Evolutionary conservation across 2,888 invertebrate species (phyloP), one percentile per base, ranked within the genome.

Genomic region (Parnassius mnemosyne): DNA sequence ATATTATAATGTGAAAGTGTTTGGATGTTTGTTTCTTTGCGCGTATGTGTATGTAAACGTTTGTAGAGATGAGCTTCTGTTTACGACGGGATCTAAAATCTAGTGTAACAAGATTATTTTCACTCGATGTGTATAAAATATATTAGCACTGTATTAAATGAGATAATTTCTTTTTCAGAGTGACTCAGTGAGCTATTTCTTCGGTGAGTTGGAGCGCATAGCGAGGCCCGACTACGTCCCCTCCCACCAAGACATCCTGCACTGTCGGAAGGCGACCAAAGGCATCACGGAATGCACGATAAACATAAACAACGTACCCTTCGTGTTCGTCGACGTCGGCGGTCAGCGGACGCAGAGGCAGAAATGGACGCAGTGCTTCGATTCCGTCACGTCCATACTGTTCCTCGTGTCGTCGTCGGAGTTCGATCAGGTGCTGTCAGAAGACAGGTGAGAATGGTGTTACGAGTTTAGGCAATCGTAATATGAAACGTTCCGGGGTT

Each of bases 281-380:
- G 98, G 98, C 77, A 98, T 99, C 79, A 97, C 97, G 66, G 99
- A 99, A 89, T 97, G 97, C 89, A 95, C 95, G 68, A 97, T 99
- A 82, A 95, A 95, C 84, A 98, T 99, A 73, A 96, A 98, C 92
- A 97, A 96, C 84, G 97, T 99, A 83, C 98, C 99, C 71, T 99
- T 99, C 89, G 94, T 96, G 76, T 97, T 98, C 88, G 97, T 98
- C 68, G 98, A 98, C 87, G 98, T 98, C 61, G 98, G 99, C 55
- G 99, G 99, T 13, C 99, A 99, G 89, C 92, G 99, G 81, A 98
- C 99, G 68, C 99, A 99, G 87, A 93, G 99, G 74, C 98, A 98
- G 92, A 99, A 99, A 85, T 99, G 99, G 99, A 97, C 98, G 80
- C 97, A 97, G 91, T 99, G 99, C 89, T 99, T 99, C 89, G 97